Conservation (phyloP, 2,888 invertebrate species). For the Shargacucullia verbasci region DNA sequence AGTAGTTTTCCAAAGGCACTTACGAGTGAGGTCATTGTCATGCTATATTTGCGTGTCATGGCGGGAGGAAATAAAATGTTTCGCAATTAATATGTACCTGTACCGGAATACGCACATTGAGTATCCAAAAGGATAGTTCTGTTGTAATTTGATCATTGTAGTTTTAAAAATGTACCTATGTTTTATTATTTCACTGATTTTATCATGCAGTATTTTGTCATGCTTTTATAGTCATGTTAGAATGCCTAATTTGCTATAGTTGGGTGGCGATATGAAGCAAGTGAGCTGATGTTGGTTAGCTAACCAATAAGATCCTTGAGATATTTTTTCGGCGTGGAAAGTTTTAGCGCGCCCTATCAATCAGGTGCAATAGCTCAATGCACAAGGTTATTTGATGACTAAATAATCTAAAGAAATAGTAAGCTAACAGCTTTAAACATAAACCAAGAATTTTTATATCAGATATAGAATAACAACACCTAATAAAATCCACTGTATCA, state of each 20-base stretch:
- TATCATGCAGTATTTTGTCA: slow-evolving; percentile 53
- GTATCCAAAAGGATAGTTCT: slow-evolving; percentile 25
- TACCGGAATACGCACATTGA: slow-evolving; percentile 28
- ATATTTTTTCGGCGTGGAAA: slow-evolving; percentile 32
- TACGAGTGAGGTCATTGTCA: slow-evolving; percentile 79
- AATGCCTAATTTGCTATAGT: slow-evolving; percentile 57
- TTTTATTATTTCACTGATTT: slow-evolving; percentile 17
- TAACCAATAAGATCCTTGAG: slow-evolving; percentile 35
- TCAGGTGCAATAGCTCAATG: slow-evolving; percentile 33
- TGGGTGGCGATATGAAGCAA: slow-evolving; percentile 40
- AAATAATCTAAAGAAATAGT: slow-evolving; percentile 37
- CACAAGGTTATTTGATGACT: slow-evolving; percentile 42
- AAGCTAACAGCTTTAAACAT: slow-evolving; percentile 8
- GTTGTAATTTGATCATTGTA: slow-evolving; percentile 23
- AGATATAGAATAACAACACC: slow-evolving; percentile 22
- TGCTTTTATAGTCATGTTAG: slow-evolving; percentile 53
- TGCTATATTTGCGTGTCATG: slow-evolving; percentile 79
- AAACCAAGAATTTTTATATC: slow-evolving; percentile 23
- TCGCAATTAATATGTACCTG: slow-evolving; percentile 55
- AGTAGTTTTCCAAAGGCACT: slow-evolving; percentile 70
- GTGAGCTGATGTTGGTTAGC: slow-evolving; percentile 38
- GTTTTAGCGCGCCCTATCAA: slow-evolving; percentile 29
- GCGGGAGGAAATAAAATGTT: slow-evolving; percentile 71
- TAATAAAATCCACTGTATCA: slow-evolving; percentile 21
- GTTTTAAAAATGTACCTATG: slow-evolving; percentile 8